phyloP scores from a whole-genome alignment of 2,797 vertebrate species.

The Cygnus olor region DNA sequence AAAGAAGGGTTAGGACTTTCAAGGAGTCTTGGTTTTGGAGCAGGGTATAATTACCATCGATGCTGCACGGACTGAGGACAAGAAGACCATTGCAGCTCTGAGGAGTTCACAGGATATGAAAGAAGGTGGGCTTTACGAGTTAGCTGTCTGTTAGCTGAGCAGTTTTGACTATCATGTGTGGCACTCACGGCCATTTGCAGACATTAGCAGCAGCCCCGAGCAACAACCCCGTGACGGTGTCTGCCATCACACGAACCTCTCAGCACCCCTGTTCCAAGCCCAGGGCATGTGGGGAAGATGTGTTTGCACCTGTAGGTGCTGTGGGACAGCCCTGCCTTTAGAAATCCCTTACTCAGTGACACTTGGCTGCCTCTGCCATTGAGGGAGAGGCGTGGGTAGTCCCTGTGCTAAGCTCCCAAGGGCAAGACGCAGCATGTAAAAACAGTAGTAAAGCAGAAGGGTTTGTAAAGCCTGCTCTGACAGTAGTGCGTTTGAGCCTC shows the following conservation, averaged over 20 bases:
- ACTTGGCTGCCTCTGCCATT: background rate
- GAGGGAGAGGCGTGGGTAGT: background rate
- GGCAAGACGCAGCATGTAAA: background rate
- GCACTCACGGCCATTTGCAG: background rate
- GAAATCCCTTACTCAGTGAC: accelerated
- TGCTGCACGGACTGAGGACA: accelerated
- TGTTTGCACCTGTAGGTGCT: accelerated
- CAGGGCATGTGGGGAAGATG: too few relatives aligned
- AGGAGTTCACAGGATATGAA: background rate
- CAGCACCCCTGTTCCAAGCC: background rate
- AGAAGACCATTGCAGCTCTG: background rate
- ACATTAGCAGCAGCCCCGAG: accelerated
- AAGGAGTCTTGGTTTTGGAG: background rate
- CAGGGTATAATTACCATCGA: accelerated
- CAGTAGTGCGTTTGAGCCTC: background rate
- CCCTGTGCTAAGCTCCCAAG: background rate
- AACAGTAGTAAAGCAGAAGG: background rate
- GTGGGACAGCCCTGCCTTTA: background rate
- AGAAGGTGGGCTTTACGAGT: background rate
- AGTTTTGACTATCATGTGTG: background rate
- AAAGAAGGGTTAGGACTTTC: background rate
- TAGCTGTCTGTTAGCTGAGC: background rate
- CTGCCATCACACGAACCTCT: background rate
- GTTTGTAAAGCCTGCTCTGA: background rate
- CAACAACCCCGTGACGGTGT: background rate